Evolutionary conservation across 2,888 invertebrate genomes (phyloP).

Genomic region (Perizoma affinitatum): DNA sequence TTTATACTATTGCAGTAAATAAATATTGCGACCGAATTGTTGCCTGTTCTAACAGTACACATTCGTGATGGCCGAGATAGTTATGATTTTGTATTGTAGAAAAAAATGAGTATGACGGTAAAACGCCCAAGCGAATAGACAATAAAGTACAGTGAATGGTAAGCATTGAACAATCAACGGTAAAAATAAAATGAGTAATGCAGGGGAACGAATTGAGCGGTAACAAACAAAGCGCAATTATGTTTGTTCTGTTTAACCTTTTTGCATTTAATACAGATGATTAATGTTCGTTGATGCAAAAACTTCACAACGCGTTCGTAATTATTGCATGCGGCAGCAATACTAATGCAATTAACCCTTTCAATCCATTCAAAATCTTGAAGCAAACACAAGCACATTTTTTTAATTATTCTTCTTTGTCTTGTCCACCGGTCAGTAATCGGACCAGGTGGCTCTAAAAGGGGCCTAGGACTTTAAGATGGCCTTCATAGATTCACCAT

Average conservation of each 20-base stretch:
- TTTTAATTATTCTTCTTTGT: no score
- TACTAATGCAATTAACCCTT: conserved; percentile 10
- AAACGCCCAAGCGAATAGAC: conserved; percentile 51
- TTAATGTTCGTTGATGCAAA: conserved; percentile 21
- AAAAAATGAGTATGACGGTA: conserved; percentile 60
- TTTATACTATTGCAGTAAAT: conserved; percentile 50
- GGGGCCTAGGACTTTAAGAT: no score
- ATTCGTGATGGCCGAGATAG: conserved; percentile 64
- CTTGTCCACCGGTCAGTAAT: no score
- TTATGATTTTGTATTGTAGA: conserved; percentile 59
- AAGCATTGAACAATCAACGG: conserved; percentile 60
- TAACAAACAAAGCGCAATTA: conserved; percentile 40
- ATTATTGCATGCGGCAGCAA: conserved; percentile 19
- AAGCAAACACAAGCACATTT: no score
- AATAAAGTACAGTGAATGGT: conserved; percentile 56
- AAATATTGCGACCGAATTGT: conserved; percentile 60
- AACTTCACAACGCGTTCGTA: conserved; percentile 22
- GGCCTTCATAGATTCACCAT: no score
- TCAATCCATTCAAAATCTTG: no score
- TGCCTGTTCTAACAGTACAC: conserved; percentile 65
- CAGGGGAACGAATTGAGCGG: conserved; percentile 50
- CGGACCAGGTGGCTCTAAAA: no score
- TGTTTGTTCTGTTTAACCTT: conserved; percentile 27
- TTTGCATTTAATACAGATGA: conserved; percentile 25
- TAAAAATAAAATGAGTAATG: conserved; percentile 58